Percentiles rank a stretch among this genome's conserved stretches.
phyloP scores from a whole-genome alignment of 2,113 vertebrate genomes.

The Pluvialis apricaria region DNA sequence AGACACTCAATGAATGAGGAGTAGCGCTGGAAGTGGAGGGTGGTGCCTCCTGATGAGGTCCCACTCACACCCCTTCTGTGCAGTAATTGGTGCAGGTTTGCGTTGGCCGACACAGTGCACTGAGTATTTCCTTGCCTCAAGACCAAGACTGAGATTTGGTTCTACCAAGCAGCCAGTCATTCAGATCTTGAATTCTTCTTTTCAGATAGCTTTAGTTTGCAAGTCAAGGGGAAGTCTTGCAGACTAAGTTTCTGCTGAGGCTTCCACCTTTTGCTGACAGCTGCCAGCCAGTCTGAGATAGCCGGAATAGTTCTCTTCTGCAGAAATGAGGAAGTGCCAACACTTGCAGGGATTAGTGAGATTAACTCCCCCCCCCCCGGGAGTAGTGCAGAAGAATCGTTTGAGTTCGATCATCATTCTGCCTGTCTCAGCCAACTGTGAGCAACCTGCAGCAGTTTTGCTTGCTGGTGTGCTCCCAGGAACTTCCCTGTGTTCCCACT shows the following conservation, averaged over 20 bases:
- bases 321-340: constrained; percentile 36
- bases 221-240: constrained; percentile 45
- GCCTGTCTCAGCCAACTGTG: not conserved
- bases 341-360: not conserved
- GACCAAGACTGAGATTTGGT: not conserved
- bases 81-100: not conserved
- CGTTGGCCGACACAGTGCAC: not conserved
- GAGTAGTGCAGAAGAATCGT: not conserved
- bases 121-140: not conserved
- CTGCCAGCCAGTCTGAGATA: not conserved
- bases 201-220: not conserved
- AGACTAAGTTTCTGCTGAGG: constrained; percentile 28
- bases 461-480: not conserved
- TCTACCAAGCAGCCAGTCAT: not conserved
- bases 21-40: not conserved
- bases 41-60: not conserved
- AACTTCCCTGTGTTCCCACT: not conserved
- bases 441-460: not conserved
- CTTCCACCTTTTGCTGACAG: constrained; percentile 15
- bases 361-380: not conserved
- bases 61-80: not conserved
- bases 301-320: not conserved
- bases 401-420: not conserved
- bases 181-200: not conserved
- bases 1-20: not conserved